Evolutionary conservation across 2,797 vertebrate genomes (phyloP).

Genomic region (Brachyalestes nurse): DNA sequence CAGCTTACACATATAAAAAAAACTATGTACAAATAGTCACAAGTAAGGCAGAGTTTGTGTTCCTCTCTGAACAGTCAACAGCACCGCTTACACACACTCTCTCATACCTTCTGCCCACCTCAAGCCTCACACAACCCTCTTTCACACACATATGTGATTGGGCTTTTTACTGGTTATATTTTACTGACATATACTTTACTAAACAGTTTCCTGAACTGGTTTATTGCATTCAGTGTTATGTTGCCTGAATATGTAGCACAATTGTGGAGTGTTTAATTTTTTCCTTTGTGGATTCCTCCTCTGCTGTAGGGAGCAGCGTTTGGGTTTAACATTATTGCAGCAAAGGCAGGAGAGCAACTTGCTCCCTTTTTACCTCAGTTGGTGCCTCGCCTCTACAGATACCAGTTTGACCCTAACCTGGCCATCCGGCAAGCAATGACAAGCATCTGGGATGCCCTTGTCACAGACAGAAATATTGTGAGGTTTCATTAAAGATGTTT

Average conservation of each 20-base stretch:
- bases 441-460: slow-evolving; percentile 97
- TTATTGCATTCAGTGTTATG: background rate
- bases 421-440: slow-evolving; percentile 97
- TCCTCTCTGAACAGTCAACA: too few species aligned
- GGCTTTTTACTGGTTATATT: too few species aligned
- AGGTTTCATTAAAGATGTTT: slow-evolving; percentile 45
- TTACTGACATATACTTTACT: too few species aligned
- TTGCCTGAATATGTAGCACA: background rate
- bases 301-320: slow-evolving; percentile 91
- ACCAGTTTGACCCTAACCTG: slow-evolving; percentile 97
- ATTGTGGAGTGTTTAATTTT: background rate
- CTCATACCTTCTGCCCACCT: too few species aligned
- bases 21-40: too few species aligned
- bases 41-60: too few species aligned
- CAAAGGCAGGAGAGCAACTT: slow-evolving; percentile 94
- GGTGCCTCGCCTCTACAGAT: slow-evolving; percentile 95
- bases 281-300: slow-evolving; percentile 2
- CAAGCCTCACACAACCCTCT: too few species aligned
- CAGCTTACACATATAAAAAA: too few species aligned
- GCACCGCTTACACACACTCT: too few species aligned
- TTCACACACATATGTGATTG: too few species aligned
- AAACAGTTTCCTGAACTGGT: too few species aligned
- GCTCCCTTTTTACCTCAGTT: slow-evolving; percentile 91
- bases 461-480: slow-evolving; percentile 91
- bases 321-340: slow-evolving; percentile 95